Conservation (phyloP, 2,113 vertebrate genomes). For the Chamaea fasciata region DNA sequence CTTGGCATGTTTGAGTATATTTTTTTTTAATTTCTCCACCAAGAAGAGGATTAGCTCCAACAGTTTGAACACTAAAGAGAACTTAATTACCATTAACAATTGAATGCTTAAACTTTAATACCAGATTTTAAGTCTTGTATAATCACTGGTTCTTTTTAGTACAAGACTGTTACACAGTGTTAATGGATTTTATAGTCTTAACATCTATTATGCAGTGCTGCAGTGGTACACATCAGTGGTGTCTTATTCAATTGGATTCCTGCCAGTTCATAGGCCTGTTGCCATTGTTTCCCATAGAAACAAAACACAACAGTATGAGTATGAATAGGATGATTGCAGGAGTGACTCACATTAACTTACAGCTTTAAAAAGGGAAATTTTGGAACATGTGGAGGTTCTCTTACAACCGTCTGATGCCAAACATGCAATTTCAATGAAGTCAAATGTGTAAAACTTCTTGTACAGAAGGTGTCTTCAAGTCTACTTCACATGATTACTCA, state of each 20-base stretch:
- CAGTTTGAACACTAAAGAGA: not conserved
- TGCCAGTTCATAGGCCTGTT: conserved; percentile 34
- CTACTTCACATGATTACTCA: not conserved
- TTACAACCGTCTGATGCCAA: conserved; percentile 36
- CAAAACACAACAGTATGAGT: conserved; percentile 62
- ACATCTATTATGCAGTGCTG: not conserved
- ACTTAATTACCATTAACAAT: not conserved
- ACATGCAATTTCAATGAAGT: conserved; percentile 42
- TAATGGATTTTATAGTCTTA: conserved; percentile 17
- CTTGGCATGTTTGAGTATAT: accelerated
- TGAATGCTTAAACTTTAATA: not conserved
- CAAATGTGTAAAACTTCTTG: conserved; percentile 16
- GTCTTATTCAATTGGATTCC: conserved; percentile 11
- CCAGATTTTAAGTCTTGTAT: not conserved
- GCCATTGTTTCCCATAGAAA: conserved; percentile 62
- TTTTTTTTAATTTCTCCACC: not conserved
- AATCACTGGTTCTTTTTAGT: not conserved
- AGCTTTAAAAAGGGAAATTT: conserved; percentile 36
- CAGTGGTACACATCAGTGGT: conserved; percentile 3
- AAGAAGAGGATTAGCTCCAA: not conserved
- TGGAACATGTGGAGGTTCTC: conserved; percentile 13
- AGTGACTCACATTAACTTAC: conserved; percentile 55
- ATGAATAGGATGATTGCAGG: conserved; percentile 42
- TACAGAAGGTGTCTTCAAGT: conserved; percentile 26
- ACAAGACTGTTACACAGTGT: not conserved